A percentile compares a stretch with the other conserved stretches of the same genome.
These are phyloP conservation scores for Trypoxylon attenuatum DNA, from an alignment of 2,888 invertebrate species.

Conservation along the genomic window DNA sequence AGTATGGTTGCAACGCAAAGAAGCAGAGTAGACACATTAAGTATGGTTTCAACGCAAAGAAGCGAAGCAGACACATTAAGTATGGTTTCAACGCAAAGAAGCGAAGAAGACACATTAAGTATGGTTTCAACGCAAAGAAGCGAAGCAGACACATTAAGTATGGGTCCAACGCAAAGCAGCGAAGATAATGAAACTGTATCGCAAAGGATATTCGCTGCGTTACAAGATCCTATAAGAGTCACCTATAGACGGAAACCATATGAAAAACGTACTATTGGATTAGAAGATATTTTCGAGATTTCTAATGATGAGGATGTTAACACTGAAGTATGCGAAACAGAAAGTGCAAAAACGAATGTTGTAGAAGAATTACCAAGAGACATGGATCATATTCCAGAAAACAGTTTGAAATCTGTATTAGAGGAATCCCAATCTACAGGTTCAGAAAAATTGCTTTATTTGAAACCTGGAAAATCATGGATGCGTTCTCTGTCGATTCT, in stretches of 20 bases:
- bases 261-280: constrained; percentile 38
- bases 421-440: background rate
- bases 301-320: background rate
- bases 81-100: too few relatives aligned
- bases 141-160: too few relatives aligned
- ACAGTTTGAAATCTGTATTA: background rate
- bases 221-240: constrained; percentile 55
- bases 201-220: too few relatives aligned
- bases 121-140: too few relatives aligned
- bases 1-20: too few relatives aligned
- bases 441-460: constrained; percentile 53
- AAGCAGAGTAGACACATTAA: too few relatives aligned
- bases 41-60: too few relatives aligned
- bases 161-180: too few relatives aligned
- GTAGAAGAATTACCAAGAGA: constrained; percentile 2
- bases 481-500: constrained; percentile 80
- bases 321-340: background rate
- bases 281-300: constrained; percentile 21
- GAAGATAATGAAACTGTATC: background rate
- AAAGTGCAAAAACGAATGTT: background rate
- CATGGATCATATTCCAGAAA: too few relatives aligned
- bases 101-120: too few relatives aligned
- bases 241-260: constrained; percentile 49
- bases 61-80: too few relatives aligned
- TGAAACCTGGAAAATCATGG: constrained; percentile 83